Evolutionary conservation across 2,797 vertebrate genomes (phyloP).

Genomic region (Melanotaenia nigrans): DNA sequence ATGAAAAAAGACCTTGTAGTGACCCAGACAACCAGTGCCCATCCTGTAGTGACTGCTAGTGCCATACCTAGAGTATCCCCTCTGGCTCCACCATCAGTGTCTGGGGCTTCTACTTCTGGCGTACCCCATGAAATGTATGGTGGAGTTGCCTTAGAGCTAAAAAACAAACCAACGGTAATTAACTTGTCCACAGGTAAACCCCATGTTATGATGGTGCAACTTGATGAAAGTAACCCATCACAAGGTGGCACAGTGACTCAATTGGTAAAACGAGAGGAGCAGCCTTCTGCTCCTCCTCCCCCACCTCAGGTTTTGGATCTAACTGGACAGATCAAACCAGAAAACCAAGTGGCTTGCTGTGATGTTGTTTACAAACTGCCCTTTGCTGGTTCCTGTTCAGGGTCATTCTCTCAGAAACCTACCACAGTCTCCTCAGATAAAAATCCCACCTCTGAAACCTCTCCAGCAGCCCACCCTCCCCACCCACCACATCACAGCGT

Average conservation of each 20-base stretch:
- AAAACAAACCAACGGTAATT: conserved; percentile 87
- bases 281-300: conserved; percentile 69
- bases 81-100: conserved; percentile 78
- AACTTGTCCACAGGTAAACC: conserved; percentile 89
- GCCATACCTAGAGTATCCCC: conserved; percentile 86
- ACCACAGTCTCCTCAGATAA: conserved; percentile 86
- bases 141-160: conserved; percentile 88
- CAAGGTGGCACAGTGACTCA: conserved; percentile 88
- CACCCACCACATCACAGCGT: conserved; percentile 70
- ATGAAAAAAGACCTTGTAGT: conserved; percentile 91
- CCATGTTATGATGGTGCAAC: conserved; percentile 95
- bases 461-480: conserved; percentile 73
- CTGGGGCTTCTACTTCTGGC: conserved; percentile 69
- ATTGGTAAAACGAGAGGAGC: conserved; percentile 88
- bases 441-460: conserved; percentile 74
- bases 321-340: conserved; percentile 90
- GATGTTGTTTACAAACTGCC: conserved; percentile 98
- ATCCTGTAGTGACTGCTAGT: conserved; percentile 79
- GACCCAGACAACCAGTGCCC: conserved; percentile 84
- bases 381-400: conserved; percentile 91
- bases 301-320: conserved; percentile 91
- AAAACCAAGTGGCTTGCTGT: conserved; percentile 96
- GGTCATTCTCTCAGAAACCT: conserved; percentile 88
- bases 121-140: conserved; percentile 85
- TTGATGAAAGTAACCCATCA: conserved; percentile 86